phyloP scores from a whole-genome alignment of 2,888 invertebrate species.

The Rotaria sp. region DNA sequence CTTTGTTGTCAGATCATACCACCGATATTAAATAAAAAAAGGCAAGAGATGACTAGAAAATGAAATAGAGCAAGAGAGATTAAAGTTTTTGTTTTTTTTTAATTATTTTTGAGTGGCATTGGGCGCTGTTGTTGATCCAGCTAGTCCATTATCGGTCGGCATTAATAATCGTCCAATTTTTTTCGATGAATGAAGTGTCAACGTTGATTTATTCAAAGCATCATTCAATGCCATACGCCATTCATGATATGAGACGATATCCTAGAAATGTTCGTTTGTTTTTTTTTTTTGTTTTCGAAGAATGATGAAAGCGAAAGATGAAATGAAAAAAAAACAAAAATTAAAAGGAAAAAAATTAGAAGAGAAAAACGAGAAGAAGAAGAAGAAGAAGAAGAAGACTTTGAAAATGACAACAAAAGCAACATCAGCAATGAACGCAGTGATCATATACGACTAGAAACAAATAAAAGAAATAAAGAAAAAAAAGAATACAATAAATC shows the following conservation, averaged over 20 bases:
- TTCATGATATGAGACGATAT: constrained; percentile 5
- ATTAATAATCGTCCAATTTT: constrained; percentile 24
- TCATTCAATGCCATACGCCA: constrained; percentile 18
- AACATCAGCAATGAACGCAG: not conserved
- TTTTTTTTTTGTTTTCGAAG: not conserved
- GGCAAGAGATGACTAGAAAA: not conserved
- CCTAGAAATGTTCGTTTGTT: constrained; percentile 11
- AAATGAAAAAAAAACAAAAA: not conserved
- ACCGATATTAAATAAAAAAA: not conserved
- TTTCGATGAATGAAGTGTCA: constrained; percentile 29
- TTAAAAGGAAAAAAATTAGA: not conserved
- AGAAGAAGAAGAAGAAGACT: not conserved
- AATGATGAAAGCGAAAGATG: not conserved
- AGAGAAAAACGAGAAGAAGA: not conserved
- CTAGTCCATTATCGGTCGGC: not conserved
- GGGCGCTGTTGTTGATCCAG: not conserved
- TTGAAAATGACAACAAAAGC: constrained; percentile 13
- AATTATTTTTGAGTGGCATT: not conserved
- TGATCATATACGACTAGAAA: not conserved
- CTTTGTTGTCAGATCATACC: constrained; percentile 24
- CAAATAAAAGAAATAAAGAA: not conserved
- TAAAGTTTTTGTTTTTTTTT: not conserved
- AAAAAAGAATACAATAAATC: not conserved
- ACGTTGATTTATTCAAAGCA: constrained; percentile 28
- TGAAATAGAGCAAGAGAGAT: not conserved